Conservation (phyloP, 2,113 vertebrate genomes). For the Prionailurus bengalensis region DNA sequence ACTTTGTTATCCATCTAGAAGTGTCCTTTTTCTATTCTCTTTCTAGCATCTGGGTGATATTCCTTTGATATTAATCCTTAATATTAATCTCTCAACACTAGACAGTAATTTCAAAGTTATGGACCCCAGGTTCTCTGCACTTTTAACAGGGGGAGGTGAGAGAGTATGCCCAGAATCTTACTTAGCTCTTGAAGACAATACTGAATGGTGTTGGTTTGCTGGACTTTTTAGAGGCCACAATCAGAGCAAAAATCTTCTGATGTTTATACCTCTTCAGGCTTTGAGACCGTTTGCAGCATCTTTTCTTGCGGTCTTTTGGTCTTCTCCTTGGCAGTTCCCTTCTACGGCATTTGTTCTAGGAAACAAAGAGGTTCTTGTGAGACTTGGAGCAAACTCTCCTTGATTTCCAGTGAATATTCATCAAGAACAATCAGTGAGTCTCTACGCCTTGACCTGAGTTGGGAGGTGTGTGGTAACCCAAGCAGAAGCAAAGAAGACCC, state of each 20-base stretch:
- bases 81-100: neutral
- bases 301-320: constrained; percentile 2
- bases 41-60: neutral
- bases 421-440: neutral
- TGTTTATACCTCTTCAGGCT: neutral
- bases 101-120: constrained; percentile 32
- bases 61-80: neutral
- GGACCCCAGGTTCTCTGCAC: neutral
- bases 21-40: neutral
- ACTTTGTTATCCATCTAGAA: neutral
- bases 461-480: neutral
- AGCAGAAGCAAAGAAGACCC: neutral
- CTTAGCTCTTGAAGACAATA: constrained; percentile 2
- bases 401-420: constrained; percentile 28
- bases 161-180: neutral
- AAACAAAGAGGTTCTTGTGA: constrained; percentile 10
- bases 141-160: neutral
- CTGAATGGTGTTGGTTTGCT: neutral
- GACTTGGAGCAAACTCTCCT: neutral
- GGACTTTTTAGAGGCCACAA: neutral
- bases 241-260: neutral
- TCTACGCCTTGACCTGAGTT: neutral
- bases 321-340: neutral
- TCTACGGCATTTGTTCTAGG: constrained; percentile 18
- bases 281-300: neutral